Evolutionary conservation across 2,888 invertebrate species (phyloP), one percentile per base, ranked within the genome.

Genomic region (Phengaris alcon): DNA sequence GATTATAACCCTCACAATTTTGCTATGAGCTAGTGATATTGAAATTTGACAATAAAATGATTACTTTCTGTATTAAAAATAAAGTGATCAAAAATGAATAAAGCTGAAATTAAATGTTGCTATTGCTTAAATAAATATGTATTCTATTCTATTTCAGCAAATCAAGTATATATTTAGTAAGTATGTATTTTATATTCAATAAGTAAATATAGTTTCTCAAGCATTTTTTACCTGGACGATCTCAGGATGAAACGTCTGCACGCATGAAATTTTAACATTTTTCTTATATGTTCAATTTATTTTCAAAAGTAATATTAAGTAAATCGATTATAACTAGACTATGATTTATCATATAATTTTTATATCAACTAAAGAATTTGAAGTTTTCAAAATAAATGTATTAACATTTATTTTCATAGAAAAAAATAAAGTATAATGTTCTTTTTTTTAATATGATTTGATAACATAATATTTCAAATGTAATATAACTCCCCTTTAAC

Each of bases 191-290:
- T 22, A 22, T 22, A 22, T 22, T 22, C 22, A 22, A 22, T 22
- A 22, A 22, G 1, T 22, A 22, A 22, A 22, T 22, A 22, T 0
- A 22, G 12, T 64, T 35, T 44, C 5, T 64, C 59, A 64, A 64
- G 64, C 72, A 54, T 4, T 51, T 51, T 77, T 88, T 87, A 93
- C 91, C 90, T 92, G 89, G 10, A 92, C 89, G 57, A 85, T 81
- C 54, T 90, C 88, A 75, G 86, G 81, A 77, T 88, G 82, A 79
- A 87, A 88, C 79, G 79, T 84, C 92, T 93, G 88, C 70, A 59
- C 77, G 90, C 91, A 82, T 91, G 90, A 88, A 92, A 92, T 81
- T 15, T 77, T 68, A 77, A 74, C 64, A 68, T 9, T 74, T 75
- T 22, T 22, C 72, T 75, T 75, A 75, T 75, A 57, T 59, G 51